Conservation (phyloP, 2,888 invertebrate genomes). For the Ichneumoninae sp. region DNA sequence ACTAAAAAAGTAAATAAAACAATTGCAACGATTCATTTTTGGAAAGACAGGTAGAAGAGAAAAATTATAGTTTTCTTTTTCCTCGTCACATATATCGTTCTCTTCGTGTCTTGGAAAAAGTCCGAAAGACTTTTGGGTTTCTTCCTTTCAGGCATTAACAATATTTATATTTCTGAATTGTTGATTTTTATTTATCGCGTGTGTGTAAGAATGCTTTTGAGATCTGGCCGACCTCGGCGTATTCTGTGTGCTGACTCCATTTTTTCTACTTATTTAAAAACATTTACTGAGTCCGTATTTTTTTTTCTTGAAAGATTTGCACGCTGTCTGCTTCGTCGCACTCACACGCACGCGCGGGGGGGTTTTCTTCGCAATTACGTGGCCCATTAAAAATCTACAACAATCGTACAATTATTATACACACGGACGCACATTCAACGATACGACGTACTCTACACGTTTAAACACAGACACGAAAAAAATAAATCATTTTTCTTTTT, state of each 20-base stretch:
- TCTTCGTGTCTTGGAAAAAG: neutral
- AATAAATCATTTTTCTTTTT: constrained; percentile 13
- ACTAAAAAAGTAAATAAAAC: neutral
- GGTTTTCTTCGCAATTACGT: constrained; percentile 14
- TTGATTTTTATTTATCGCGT: neutral
- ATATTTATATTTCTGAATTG: constrained; percentile 2
- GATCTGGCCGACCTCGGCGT: constrained; percentile 38
- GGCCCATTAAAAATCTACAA: constrained; percentile 14
- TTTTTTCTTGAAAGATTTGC: neutral
- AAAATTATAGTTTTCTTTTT: constrained; percentile 1
- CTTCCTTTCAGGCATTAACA: neutral
- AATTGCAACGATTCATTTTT: constrained; percentile 7
- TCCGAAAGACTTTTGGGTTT: constrained; percentile 19
- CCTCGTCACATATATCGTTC: neutral
- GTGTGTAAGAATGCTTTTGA: constrained; percentile 13
- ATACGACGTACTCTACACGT: constrained; percentile 19
- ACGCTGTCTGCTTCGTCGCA: neutral
- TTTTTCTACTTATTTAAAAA: constrained; percentile 7
- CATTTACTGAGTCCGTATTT: neutral
- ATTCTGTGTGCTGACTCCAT: constrained; percentile 10
- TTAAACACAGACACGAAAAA: constrained; percentile 46
- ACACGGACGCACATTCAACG: constrained; percentile 31
- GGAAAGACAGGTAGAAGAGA: neutral
- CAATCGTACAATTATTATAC: constrained; percentile 16
- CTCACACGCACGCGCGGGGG: neutral